phyloP scores from a whole-genome alignment of 2,113 vertebrate genomes.

The Antigone vipio region DNA sequence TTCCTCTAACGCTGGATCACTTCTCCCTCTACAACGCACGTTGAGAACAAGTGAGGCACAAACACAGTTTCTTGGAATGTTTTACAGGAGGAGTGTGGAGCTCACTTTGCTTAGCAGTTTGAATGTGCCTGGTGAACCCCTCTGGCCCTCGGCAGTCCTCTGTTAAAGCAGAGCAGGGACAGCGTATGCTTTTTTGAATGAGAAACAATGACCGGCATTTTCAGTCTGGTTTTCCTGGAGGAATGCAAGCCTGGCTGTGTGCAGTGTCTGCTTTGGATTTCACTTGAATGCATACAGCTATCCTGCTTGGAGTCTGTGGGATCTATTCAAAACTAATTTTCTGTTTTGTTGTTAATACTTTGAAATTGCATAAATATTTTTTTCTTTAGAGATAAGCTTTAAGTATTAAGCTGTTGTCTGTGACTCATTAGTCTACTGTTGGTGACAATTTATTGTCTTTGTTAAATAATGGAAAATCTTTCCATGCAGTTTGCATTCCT shows the following conservation, averaged over 20 bases:
- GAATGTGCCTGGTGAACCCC: neutral
- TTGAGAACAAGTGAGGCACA: neutral
- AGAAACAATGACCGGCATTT: neutral
- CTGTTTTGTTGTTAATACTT: neutral
- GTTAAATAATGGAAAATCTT: slow-evolving; percentile 36
- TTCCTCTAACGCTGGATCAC: neutral
- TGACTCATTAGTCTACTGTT: slow-evolving; percentile 8
- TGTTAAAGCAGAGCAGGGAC: neutral
- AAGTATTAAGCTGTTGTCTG: slow-evolving; percentile 15
- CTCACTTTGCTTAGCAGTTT: neutral
- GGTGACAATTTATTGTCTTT: neutral
- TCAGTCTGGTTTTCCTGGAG: neutral
- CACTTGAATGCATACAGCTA: neutral
- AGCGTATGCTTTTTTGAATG: neutral
- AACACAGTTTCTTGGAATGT: neutral
- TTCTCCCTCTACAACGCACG: neutral
- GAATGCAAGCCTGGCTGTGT: neutral
- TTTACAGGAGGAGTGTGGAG: neutral
- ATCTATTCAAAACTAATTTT: neutral
- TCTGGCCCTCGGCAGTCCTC: neutral
- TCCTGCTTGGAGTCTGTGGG: neutral
- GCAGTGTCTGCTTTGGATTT: neutral
- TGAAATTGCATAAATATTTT: neutral
- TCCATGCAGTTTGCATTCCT: neutral
- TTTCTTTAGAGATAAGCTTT: neutral